phyloP scores from a whole-genome alignment of 2,888 invertebrate species.

The Sthenelais limicola region DNA sequence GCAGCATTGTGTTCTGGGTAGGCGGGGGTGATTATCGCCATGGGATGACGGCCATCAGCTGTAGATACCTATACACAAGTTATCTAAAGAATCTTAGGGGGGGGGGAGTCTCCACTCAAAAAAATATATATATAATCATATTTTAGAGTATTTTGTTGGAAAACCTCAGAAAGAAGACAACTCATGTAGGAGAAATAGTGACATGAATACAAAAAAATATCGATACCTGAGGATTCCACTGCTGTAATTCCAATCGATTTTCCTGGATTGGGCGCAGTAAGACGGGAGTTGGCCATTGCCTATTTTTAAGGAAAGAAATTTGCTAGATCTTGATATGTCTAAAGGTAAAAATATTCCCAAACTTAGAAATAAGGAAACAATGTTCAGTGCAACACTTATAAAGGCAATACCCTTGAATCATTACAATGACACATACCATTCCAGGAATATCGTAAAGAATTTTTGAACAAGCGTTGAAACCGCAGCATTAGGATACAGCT shows the following conservation, averaged over 20 bases:
- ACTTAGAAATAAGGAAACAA: too few relatives aligned
- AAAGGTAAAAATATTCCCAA: too few relatives aligned
- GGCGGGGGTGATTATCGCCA: conserved; percentile 39
- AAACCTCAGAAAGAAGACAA: too few relatives aligned
- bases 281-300: conserved; percentile 13
- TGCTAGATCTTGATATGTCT: too few relatives aligned
- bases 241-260: not conserved
- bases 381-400: not conserved
- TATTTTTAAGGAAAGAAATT: not conserved
- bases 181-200: too few relatives aligned
- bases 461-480: not conserved
- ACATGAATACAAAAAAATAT: too few relatives aligned
- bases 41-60: conserved; percentile 7
- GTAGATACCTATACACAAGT: not conserved
- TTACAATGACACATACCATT: conserved; percentile 17
- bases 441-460: conserved; percentile 22
- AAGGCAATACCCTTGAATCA: not conserved
- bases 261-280: not conserved
- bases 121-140: too few relatives aligned
- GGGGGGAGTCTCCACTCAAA: too few relatives aligned
- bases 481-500: not conserved
- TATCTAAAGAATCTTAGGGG: not conserved
- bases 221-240: conserved; percentile 33
- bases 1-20: conserved; percentile 39
- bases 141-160: too few relatives aligned